phyloP scores from a whole-genome alignment of 2,113 vertebrate species.

The Boleophthalmus pectinirostris region DNA sequence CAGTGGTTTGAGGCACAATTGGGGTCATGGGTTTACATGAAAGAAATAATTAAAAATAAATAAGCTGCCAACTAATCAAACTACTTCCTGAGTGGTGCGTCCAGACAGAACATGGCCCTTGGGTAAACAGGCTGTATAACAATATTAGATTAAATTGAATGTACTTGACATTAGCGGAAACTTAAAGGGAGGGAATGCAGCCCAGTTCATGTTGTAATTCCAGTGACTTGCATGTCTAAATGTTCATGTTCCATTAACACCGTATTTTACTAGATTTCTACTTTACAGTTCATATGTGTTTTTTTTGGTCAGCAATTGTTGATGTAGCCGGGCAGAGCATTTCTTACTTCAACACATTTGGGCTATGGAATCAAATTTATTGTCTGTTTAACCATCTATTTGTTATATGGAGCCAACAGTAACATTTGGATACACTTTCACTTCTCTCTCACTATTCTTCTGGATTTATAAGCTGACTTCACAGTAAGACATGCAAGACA shows the following conservation, averaged over 20 bases:
- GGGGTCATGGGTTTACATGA: slow-evolving; percentile 20
- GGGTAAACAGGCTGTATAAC: not conserved
- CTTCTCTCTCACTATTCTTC: not conserved
- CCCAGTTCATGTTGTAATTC: not conserved
- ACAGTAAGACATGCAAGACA: too few species aligned
- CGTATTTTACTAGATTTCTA: not conserved
- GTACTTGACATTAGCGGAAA: not conserved
- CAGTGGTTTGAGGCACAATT: slow-evolving; percentile 20
- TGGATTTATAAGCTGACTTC: not conserved
- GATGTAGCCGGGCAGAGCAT: slow-evolving; percentile 18
- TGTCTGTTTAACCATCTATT: slow-evolving; percentile 7
- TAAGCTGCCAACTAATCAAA: slow-evolving; percentile 22
- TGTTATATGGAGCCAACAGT: not conserved
- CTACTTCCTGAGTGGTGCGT: slow-evolving; percentile 19
- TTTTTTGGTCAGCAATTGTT: slow-evolving; percentile 28
- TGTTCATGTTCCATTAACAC: slow-evolving; percentile 8
- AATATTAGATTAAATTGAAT: not conserved
- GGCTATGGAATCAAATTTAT: not conserved
- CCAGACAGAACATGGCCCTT: slow-evolving; percentile 1
- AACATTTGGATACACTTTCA: not conserved
- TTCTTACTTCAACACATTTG: slow-evolving; percentile 7
- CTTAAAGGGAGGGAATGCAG: not conserved
- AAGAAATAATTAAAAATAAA: slow-evolving; percentile 30
- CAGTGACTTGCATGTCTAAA: not conserved
- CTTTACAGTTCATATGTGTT: slow-evolving; percentile 12